A percentile compares a stretch with the other conserved stretches of the same genome.
These are phyloP conservation scores for Platyura marginata DNA, from an alignment of 1,140 invertebrate species.

Conservation along the genomic window DNA sequence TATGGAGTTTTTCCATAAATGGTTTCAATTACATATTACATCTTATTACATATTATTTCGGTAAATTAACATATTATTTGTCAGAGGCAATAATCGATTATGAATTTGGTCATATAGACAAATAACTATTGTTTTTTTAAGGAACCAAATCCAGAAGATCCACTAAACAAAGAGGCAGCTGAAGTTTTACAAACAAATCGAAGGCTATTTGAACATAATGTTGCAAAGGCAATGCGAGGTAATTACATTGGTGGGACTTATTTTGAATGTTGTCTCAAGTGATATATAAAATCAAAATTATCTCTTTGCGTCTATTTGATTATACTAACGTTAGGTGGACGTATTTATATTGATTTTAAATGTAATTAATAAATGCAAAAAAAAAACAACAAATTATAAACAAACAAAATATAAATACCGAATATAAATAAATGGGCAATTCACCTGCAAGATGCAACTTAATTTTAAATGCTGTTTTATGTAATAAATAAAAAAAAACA, in stretches of 20 bases:
- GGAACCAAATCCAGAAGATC: slow-evolving; percentile 98
- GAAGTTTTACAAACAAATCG: slow-evolving; percentile 89
- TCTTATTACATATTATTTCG: too few species aligned
- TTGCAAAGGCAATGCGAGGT: slow-evolving; percentile 87
- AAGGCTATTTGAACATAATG: slow-evolving; percentile 89
- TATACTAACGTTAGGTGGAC: slow-evolving; percentile 8
- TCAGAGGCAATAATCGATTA: too few species aligned
- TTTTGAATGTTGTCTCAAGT: slow-evolving; percentile 93
- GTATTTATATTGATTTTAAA: slow-evolving; percentile 13
- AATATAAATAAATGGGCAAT: too few species aligned
- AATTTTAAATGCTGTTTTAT: too few species aligned
- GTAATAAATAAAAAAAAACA: too few species aligned
- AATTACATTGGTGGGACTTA: slow-evolving; percentile 83
- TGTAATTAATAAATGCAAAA: background rate
- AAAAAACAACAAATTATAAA: background rate
- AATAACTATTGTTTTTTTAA: slow-evolving; percentile 20
- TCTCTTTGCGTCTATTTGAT: slow-evolving; percentile 15
- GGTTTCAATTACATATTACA: too few species aligned
- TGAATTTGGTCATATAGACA: background rate
- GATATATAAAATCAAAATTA: slow-evolving; percentile 33
- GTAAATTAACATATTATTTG: too few species aligned
- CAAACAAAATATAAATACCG: background rate
- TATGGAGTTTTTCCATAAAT: too few species aligned
- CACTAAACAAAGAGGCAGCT: slow-evolving; percentile 97
- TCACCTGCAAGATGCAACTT: too few species aligned